Base-by-base conservation (phyloP, 2,797 vertebrate species). In the Fratercula arctica region DNA sequence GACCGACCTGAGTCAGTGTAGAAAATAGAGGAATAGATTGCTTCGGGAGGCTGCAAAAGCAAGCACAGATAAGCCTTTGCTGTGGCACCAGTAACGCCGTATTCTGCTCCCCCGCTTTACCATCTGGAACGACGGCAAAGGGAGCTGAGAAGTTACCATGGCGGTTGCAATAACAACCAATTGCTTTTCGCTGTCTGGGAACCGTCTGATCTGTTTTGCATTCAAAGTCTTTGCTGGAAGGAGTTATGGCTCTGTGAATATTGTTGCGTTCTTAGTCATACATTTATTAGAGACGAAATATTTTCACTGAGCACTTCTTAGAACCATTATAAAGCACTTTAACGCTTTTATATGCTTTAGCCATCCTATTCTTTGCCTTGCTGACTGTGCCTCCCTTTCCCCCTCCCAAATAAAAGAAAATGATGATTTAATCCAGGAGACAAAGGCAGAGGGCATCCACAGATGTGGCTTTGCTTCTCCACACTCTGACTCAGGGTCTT, bases 211-310 rank as follows among this genome's bases (percentile, higher is more conserved):
- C 63, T 95, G 80, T 51, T 97, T 97, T 92, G 46, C 82, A 77
- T 95, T 95, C 35, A 5, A 83, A 94, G 53, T 11, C 64, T 72
- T 90, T 86, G 75, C 80, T 97, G 90, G 90, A 96, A 96, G 81
- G 54, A 93, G 60, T 95, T 93, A 79, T 31, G 53, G 46, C 56
- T 92, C n/a, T 87, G 53, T 90, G 90, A 87, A 61, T 83, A 61
- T 77, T 82, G n/a, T 50, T 87, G 41, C 66, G 33, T 84, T 92
- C 93, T 93, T 96, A 95, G 45, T 92, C 92, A 92, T 41, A 66
- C 41, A 35, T 93, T 96, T 96, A 89, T 95, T 93, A 92, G 92
- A 96, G 56, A 59, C 31, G 69, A 95, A 95, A 89, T 92, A 89
- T 92, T 96, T 95, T 92, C 66, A 51, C 72, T 23, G n/a, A 88